Evolutionary conservation across 92 coral and sea anemone genomes (phyloP), one percentile per base, ranked within the genome.

Genomic region (Scolanthus callimorphus): DNA sequence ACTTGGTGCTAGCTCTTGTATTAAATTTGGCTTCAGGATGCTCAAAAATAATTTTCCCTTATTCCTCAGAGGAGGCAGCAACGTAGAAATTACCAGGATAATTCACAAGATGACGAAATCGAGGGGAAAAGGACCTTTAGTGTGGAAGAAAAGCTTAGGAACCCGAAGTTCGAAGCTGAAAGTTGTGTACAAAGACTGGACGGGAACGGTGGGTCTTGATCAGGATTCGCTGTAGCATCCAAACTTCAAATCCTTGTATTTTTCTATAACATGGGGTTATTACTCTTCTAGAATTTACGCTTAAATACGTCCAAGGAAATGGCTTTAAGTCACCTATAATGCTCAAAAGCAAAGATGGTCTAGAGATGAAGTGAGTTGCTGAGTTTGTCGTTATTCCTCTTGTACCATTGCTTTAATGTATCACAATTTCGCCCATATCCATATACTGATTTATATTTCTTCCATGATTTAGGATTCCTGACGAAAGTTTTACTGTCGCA

Each of bases 71-170:
- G 99, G 61, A 69, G 89, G 30, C 91, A 79, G 70, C 85, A 83
- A 43, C 78, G 99, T 63, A 75, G 91, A 89, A 94, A 94, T 60
- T 94, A 94, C 62, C 88, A 80, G 61, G 96, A 94, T 44, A 69
- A 70, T 25, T 29, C 51, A n/a, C 74, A 67, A 17, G 99, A 94
- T 45, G 96, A 94, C 76, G 89, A 83, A 38, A 90, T 94, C 53
- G 99, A 94, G 61, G 99, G 99, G 20, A 94, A 94, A 60, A 85
- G 99, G 39, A 94, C 99, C 17, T 94, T 94, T 67, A 88, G 94
- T 46, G 90, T 94, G 34, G 78, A 84, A 65, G 96, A 88, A 65
- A 94, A 94, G 85, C 85, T 94, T 15, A 61, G 61, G 70, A 90
- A 80, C 51, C 57, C 85, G 31, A 84, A 81, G 67, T 94, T 94